Conservation (phyloP, 2,113 vertebrate species). For the Saguinus imperator region DNA sequence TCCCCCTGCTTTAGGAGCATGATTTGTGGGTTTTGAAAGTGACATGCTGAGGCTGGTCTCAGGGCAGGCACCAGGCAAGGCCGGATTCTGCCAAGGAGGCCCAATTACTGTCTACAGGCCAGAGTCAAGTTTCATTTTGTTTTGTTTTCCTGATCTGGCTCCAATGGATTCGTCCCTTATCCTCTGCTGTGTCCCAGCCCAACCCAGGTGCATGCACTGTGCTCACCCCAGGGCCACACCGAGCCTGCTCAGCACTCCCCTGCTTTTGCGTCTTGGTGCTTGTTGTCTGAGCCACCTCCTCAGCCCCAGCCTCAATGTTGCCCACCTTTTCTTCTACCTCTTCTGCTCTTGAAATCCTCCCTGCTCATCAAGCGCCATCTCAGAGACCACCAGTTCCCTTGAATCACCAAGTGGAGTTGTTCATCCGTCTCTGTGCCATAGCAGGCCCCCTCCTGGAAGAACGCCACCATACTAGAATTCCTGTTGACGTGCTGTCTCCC, state of each 20-base stretch:
- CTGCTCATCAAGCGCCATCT: neutral
- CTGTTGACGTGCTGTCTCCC: neutral
- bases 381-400: neutral
- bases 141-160: constrained; percentile 36
- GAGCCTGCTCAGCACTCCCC: neutral
- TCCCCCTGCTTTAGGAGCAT: neutral
- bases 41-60: constrained; percentile 33
- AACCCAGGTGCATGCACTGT: neutral
- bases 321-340: neutral
- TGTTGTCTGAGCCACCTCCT: neutral
- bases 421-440: neutral
- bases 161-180: neutral
- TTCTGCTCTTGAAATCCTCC: neutral
- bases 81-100: neutral
- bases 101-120: constrained; percentile 38
- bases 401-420: neutral
- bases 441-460: neutral
- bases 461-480: neutral
- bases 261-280: neutral
- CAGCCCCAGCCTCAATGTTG: neutral
- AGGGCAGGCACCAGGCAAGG: neutral
- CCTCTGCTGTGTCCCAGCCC: neutral
- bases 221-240: neutral
- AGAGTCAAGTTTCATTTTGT: constrained; percentile 57
- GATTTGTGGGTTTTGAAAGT: constrained; percentile 13